Conservation (phyloP, 2,113 vertebrate genomes). For the Phoxinus phoxinus region DNA sequence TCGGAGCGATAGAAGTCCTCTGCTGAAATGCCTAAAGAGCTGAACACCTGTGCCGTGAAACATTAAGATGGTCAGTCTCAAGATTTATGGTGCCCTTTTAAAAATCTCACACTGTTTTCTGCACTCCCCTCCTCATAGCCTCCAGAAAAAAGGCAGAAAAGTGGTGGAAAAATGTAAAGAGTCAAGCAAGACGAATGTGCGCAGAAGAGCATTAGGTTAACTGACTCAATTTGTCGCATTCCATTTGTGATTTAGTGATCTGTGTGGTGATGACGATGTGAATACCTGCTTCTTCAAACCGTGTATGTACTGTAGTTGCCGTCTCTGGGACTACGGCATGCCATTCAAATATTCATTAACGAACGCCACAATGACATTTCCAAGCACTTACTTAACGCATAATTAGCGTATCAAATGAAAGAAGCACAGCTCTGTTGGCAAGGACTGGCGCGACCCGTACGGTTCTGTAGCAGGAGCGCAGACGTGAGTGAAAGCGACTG, state of each 20-base stretch:
- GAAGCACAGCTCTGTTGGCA: slow-evolving; percentile 44
- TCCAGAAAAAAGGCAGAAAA: slow-evolving; percentile 20
- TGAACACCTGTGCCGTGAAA: slow-evolving; percentile 63
- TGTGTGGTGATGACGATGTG: not conserved
- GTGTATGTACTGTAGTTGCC: not conserved
- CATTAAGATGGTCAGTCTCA: slow-evolving; percentile 53
- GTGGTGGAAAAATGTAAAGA: not conserved
- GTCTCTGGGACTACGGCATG: slow-evolving; percentile 10
- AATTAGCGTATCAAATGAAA: slow-evolving; percentile 50
- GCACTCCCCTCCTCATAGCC: slow-evolving; percentile 24
- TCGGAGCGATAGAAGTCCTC: slow-evolving; percentile 33
- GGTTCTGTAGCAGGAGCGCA: too few relatives aligned
- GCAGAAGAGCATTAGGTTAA: slow-evolving; percentile 69
- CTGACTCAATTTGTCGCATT: slow-evolving; percentile 55
- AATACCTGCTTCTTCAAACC: not conserved
- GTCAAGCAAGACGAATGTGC: slow-evolving; percentile 46
- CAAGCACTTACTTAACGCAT: slow-evolving; percentile 17
- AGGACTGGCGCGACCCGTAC: slow-evolving; percentile 4
- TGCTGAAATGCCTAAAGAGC: slow-evolving; percentile 54
- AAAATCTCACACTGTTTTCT: slow-evolving; percentile 29
- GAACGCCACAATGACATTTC: slow-evolving; percentile 32
- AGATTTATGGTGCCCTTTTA: slow-evolving; percentile 55
- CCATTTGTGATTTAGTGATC: slow-evolving; percentile 48
- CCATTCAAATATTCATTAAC: slow-evolving; percentile 39
- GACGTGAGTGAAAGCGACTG: not conserved